Evolutionary conservation across 2,113 vertebrate genomes (phyloP).

Genomic region (Sphaerodactylus townsendi): DNA sequence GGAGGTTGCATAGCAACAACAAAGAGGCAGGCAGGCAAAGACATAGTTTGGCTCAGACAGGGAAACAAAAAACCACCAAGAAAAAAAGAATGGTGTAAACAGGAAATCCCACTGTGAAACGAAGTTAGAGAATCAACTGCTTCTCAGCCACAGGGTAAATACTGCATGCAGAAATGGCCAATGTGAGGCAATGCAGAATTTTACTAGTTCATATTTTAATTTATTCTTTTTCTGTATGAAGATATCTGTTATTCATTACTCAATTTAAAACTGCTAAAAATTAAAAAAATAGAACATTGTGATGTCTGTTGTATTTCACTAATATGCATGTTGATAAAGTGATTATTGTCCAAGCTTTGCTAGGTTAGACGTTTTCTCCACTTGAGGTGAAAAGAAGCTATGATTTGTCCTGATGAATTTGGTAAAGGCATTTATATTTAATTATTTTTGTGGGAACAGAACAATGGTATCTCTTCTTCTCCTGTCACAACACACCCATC

Average conservation of each 20-base stretch:
- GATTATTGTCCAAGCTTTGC: background rate
- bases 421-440: background rate
- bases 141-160: no score
- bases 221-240: slow-evolving; percentile 38
- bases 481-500: background rate
- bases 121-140: no score
- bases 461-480: background rate
- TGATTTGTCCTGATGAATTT: background rate
- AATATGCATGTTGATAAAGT: background rate
- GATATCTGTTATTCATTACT: slow-evolving; percentile 51
- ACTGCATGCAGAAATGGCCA: no score
- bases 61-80: no score
- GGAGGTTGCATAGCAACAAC: no score
- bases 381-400: background rate
- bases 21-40: no score
- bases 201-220: slow-evolving; percentile 42
- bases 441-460: background rate
- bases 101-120: no score
- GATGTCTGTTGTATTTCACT: background rate
- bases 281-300: slow-evolving; percentile 43
- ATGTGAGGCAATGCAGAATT: slow-evolving; percentile 15
- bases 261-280: slow-evolving; percentile 44
- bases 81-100: no score
- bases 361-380: background rate
- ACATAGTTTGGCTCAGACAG: no score